Evolutionary conservation across 2,113 vertebrate species (phyloP).

Genomic region (Hystrix cristata): DNA sequence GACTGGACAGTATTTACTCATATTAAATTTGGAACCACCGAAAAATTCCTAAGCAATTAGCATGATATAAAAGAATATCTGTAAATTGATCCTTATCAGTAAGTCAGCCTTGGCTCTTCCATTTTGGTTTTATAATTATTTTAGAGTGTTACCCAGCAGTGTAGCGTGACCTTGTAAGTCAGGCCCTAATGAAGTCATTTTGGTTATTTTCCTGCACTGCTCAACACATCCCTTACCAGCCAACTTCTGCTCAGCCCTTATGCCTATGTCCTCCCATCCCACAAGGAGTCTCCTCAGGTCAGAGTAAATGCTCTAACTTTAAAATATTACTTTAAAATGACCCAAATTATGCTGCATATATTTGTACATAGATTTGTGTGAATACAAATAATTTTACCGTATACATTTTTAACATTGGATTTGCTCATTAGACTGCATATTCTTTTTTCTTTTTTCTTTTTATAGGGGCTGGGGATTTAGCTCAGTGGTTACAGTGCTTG

Average conservation of each 20-base stretch:
- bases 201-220: background rate
- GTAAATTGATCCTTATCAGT: background rate
- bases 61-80: background rate
- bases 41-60: background rate
- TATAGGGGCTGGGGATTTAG: no score
- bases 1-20: background rate
- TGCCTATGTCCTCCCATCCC: background rate
- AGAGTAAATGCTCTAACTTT: background rate
- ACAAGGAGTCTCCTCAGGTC: background rate
- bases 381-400: background rate
- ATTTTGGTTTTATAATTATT: background rate
- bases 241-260: accelerated
- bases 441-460: background rate
- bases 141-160: background rate
- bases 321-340: background rate
- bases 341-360: background rate
- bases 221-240: background rate
- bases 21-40: background rate
- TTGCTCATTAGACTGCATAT: background rate
- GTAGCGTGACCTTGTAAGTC: background rate
- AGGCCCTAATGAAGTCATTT: no score
- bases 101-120: background rate
- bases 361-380: background rate
- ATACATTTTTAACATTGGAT: background rate
- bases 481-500: no score